Base-by-base conservation (phyloP, 1,140 invertebrate genomes). In the Bombus ignitus region DNA sequence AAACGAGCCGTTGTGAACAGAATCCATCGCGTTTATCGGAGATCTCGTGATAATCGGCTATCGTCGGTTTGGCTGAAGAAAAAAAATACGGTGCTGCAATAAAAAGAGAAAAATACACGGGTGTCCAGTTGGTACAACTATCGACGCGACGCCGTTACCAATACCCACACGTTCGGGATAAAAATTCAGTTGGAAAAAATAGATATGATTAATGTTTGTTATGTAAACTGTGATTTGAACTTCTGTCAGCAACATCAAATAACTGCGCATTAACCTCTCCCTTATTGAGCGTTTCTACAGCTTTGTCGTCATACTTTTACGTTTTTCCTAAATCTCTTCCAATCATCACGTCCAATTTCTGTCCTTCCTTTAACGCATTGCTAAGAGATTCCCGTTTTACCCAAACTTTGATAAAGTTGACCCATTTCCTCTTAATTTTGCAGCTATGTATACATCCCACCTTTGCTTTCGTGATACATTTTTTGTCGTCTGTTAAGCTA, bases 221-320 rank as follows among this genome's bases (percentile, higher is more conserved):
- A 73, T 62, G 75, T 62, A 84, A 84, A 84, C 76, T 71, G 82
- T 84, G 75, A 71, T 59, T 42, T n/a, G 15, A n/a, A 77, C 35
- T 76, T 77, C 5, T 42, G 53, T 28, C 53, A 37, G 47, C 59
- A 35, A 22, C n/a, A 12, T 28, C 6, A 10, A 28, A 32, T 25
- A 74, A 78, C 39, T 37, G 35, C 62, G 73, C 57, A 53, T 35
- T 39, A 42, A 71, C 76, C 9, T 6, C 76, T n/a, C 28, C 25
- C 59, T 80, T 85, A 80, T 80, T 5, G 57, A 79, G 15, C 47
- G 65, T 62, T 32, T 53, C 47, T 32, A 28, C n/a, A 6, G 25
- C 66, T 25, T 13, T 42, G 76, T 65, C 53, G 3, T 22, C 22
- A 62, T 42, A 25, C 18, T 53, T 65, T 80, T 53, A 37, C 47